Evolutionary conservation across 2,888 invertebrate species (phyloP).

Genomic region (Leptura quadrifasciata): DNA sequence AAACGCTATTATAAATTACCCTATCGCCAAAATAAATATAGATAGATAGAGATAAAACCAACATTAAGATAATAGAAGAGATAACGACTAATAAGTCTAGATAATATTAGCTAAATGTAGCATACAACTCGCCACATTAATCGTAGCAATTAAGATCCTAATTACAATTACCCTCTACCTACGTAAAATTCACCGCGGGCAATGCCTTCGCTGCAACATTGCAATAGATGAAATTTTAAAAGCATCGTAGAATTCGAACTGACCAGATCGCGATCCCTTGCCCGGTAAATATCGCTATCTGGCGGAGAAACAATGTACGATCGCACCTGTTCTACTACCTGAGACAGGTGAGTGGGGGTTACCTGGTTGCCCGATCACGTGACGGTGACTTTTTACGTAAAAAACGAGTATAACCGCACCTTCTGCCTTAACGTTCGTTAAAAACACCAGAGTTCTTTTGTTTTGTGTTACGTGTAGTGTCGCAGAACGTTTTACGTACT

Average conservation of each 20-base stretch:
- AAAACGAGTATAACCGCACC: conserved; percentile 71
- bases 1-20: conserved; percentile 10
- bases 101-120: conserved; percentile 9
- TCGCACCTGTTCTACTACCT: conserved; percentile 69
- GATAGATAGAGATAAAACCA: conserved; percentile 26
- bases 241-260: conserved; percentile 46
- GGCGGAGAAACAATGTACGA: conserved; percentile 48
- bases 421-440: conserved; percentile 61
- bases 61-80: conserved; percentile 31
- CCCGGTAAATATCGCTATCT: conserved; percentile 51
- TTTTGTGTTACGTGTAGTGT: conserved; percentile 28
- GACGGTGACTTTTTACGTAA: conserved; percentile 69
- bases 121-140: conserved; percentile 26
- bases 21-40: conserved; percentile 19
- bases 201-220: conserved; percentile 32
- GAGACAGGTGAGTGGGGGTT: conserved; percentile 68
- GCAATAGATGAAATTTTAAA: conserved; percentile 36
- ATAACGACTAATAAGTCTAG: conserved; percentile 31
- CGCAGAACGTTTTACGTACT: conserved; percentile 8
- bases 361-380: conserved; percentile 68
- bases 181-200: conserved; percentile 51
- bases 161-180: conserved; percentile 58
- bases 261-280: conserved; percentile 24
- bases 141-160: conserved; percentile 46
- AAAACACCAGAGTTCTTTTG: conserved; percentile 53